These are phyloP conservation scores for Remorina albescens DNA, from an alignment of 2,797 vertebrate species.

Conservation along the genomic window DNA sequence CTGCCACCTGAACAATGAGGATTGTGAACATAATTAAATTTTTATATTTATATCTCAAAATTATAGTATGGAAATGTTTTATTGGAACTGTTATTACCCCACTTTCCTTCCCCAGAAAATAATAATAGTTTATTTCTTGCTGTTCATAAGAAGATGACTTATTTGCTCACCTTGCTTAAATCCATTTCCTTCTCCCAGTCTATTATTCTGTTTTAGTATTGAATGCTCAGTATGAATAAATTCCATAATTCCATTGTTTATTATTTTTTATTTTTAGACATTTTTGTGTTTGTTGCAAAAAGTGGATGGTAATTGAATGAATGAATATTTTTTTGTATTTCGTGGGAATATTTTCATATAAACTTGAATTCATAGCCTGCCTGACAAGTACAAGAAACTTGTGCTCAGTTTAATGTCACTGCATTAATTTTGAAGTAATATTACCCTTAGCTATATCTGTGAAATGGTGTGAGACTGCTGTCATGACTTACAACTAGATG, in stretches of 20 bases:
- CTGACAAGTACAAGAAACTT: slow-evolving; percentile 23
- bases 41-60: neutral
- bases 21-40: slow-evolving; percentile 4
- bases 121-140: neutral
- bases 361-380: slow-evolving; percentile 31
- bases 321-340: slow-evolving; percentile 10
- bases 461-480: slow-evolving; percentile 74
- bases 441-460: slow-evolving; percentile 67
- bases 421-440: slow-evolving; percentile 79
- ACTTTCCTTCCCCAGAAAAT: neutral
- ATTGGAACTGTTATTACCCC: neutral
- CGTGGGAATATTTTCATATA: slow-evolving; percentile 26
- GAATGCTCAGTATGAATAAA: neutral
- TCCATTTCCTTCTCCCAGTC: neutral
- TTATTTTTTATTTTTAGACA: neutral
- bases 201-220: neutral
- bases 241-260: too few species aligned
- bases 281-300: neutral
- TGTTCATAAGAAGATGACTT: neutral
- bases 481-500: slow-evolving; percentile 76
- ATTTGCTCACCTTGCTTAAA: neutral
- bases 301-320: neutral
- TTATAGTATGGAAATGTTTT: neutral
- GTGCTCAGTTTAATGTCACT: slow-evolving; percentile 69
- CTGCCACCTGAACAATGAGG: neutral